These are phyloP conservation scores for Orycteropus afer DNA, from an alignment of 2,113 vertebrate genomes.

Conservation along the genomic window DNA sequence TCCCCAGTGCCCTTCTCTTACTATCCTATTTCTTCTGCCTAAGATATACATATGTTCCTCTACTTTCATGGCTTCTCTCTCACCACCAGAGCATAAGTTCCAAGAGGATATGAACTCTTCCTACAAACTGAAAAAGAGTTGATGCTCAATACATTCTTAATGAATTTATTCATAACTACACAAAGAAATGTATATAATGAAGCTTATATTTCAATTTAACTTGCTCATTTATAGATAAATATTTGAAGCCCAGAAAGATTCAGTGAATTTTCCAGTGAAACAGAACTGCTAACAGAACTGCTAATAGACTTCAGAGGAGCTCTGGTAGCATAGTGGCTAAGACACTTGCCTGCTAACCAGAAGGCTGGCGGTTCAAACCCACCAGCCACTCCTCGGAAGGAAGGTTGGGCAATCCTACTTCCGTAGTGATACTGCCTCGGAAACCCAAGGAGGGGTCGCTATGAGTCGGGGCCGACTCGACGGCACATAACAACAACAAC, in stretches of 20 bases:
- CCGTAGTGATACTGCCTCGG: no score
- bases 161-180: slow-evolving; percentile 27
- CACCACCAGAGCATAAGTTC: background rate
- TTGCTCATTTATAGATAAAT: slow-evolving; percentile 12
- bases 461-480: no score
- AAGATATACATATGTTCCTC: background rate
- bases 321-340: no score
- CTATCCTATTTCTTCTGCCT: background rate
- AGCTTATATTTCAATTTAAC: slow-evolving; percentile 35
- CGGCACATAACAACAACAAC: no score
- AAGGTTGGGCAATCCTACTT: no score
- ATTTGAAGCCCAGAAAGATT: background rate
- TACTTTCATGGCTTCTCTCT: background rate
- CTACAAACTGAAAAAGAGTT: background rate
- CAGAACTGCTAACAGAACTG: background rate
- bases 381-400: no score
- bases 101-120: background rate
- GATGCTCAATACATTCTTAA: slow-evolving; percentile 7
- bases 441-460: no score
- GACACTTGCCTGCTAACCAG: no score
- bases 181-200: background rate
- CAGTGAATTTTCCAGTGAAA: slow-evolving; percentile 4
- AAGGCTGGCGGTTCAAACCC: no score
- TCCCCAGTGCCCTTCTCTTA: background rate
- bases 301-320: no score